Evolutionary conservation across 1,140 invertebrate species (phyloP), one percentile per base, ranked within the genome.

Genomic region (Cyphomyrmex costatus): DNA sequence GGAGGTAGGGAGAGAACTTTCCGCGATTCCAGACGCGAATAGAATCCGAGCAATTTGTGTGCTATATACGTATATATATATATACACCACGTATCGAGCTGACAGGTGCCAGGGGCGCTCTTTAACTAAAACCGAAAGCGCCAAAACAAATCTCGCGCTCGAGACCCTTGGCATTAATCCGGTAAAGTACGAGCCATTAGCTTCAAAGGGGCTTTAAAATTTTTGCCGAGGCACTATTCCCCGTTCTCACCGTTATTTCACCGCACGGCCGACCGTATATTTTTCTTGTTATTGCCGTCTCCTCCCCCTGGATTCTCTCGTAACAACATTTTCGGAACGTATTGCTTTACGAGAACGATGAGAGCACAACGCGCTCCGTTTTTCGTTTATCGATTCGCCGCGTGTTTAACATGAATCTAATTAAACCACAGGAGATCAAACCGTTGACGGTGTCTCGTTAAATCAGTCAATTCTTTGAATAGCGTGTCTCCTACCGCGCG

Each of bases 121-220:
- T 83, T 83, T 73, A 83, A 73, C 53, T 73, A 73, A 83, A 83
- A 73, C 53, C 78, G 63, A 80, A 70, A 80, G 78, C 78, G 49
- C 78, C 68, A 83, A 83, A 83, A 83, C 68, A 83, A 83, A 83
- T 74, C 79, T 83, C 68, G 68, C 68, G 19, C 51, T 68, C 68
- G 53, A 83, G 71, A 83, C 79, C 79, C 68, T 83, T 83, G 53
- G 56, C 53, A 74, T 83, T 83, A 83, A 83, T 83, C 68, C 68
- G 68, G 36, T 83, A 60, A 83, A 83, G 79, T 83, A 83, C 68
- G 79, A 83, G 68, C 68, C 68, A 83, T 83, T 83, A 83, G 53
- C 79, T 83, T 83, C 79, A 83, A 83, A 24, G 68, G 24, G 68
- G 79, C 24, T 83, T 73, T 83, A 60, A 42, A 83, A 83, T 73